Evolutionary conservation across 64 coral and sea anemone species (phyloP).

Genomic region (Trachythela sp.): DNA sequence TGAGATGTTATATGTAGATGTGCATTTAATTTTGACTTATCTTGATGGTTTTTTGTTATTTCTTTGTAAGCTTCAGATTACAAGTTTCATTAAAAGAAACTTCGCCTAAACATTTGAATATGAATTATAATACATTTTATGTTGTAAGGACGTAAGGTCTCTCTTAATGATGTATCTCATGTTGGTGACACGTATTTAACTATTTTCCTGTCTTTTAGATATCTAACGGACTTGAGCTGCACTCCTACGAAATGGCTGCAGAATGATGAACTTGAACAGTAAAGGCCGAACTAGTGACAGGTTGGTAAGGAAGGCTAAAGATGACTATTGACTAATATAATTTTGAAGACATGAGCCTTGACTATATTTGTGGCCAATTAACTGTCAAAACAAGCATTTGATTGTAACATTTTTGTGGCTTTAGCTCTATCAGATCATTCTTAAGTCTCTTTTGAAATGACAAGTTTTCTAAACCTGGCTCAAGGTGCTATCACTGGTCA

Average conservation of each 20-base stretch:
- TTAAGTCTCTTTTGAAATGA: not conserved
- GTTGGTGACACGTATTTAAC: not conserved
- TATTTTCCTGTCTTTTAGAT: conserved; percentile 2
- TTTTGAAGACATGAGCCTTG: not conserved
- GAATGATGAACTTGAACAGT: not conserved
- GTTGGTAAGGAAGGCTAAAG: not conserved
- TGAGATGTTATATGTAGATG: too few relatives aligned
- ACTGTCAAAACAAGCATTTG: not conserved
- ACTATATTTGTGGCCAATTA: not conserved
- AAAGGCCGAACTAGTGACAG: not conserved
- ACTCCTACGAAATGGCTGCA: not conserved
- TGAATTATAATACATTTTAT: not conserved
- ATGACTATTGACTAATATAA: not conserved
- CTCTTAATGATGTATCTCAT: not conserved
- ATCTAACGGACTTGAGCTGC: not conserved
- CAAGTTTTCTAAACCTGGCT: not conserved
- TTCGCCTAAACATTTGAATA: too few relatives aligned
- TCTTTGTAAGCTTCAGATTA: too few relatives aligned
- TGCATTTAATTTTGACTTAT: too few relatives aligned
- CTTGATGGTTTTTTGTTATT: too few relatives aligned
- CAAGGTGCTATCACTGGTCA: not conserved
- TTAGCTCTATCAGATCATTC: not conserved
- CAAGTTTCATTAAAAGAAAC: too few relatives aligned
- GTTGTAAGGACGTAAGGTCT: not conserved
- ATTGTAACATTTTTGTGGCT: not conserved